phyloP scores from a whole-genome alignment of 2,797 vertebrate genomes.

The Siniperca undulata region DNA sequence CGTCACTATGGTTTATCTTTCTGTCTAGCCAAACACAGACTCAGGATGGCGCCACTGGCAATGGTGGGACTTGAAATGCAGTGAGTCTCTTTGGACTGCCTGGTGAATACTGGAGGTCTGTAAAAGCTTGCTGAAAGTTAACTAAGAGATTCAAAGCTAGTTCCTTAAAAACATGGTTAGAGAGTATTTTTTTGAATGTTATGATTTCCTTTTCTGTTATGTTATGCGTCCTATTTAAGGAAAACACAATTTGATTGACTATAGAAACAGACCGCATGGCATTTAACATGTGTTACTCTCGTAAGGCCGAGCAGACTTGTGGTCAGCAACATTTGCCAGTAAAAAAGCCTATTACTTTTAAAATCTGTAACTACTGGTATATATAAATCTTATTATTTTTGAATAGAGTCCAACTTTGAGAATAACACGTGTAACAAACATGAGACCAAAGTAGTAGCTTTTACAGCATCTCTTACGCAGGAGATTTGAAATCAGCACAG shows the following conservation, averaged over 20 bases:
- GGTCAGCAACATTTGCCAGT: not conserved
- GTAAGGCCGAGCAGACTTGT: not conserved
- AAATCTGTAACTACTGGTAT: not conserved
- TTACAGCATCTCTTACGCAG: not conserved
- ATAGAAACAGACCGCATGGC: not conserved
- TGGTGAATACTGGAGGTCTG: not conserved
- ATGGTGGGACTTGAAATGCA: not conserved
- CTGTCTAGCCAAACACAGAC: not conserved
- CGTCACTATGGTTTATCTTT: not conserved
- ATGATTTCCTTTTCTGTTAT: not conserved
- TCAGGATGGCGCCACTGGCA: not conserved
- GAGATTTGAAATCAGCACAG: not conserved
- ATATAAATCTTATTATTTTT: not conserved
- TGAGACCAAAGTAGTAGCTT: not conserved
- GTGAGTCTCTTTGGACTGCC: not conserved
- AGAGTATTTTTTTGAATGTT: not conserved
- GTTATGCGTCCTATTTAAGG: not conserved
- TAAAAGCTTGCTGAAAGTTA: not conserved
- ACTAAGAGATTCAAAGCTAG: not conserved
- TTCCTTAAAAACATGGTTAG: not conserved
- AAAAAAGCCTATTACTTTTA: not conserved
- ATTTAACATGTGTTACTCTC: not conserved
- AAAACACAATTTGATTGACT: not conserved
- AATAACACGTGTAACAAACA: not conserved
- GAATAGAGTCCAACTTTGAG: not conserved